Conservation (phyloP, 2,888 invertebrate genomes). For the Amphimallon solstitiale region DNA sequence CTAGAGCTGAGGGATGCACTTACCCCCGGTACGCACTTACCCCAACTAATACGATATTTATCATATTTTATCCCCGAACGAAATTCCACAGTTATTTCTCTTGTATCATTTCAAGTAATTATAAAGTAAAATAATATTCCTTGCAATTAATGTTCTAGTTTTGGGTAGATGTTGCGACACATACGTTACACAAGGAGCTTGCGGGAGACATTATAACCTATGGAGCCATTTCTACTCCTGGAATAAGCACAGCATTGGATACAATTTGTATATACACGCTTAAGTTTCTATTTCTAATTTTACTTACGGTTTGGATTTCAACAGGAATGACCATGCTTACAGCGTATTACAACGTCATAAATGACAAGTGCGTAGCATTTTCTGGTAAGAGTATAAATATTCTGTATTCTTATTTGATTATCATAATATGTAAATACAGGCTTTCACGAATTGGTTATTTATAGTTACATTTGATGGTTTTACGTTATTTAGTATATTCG, state of each 20-base stretch:
- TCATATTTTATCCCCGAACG: too few species aligned
- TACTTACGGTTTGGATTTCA: conserved; percentile 34
- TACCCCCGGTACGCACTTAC: too few species aligned
- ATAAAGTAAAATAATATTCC: neutral
- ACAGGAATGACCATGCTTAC: conserved; percentile 14
- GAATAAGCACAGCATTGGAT: conserved; percentile 26
- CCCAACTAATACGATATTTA: too few species aligned
- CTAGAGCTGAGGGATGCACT: too few species aligned
- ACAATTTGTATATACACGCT: conserved; percentile 28
- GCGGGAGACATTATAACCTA: conserved; percentile 34
- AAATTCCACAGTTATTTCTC: too few species aligned
- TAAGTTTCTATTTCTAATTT: conserved; percentile 22
- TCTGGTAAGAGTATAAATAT: conserved; percentile 13
- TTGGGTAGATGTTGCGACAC: conserved; percentile 17
- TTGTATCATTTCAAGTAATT: neutral
- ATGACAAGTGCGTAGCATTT: conserved; percentile 16
- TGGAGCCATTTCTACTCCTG: conserved; percentile 26
- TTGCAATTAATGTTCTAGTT: conserved; percentile 25
- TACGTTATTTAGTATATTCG: too few species aligned
- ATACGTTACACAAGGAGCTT: conserved; percentile 28
- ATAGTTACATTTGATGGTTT: too few species aligned
- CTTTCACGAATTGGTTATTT: too few species aligned
- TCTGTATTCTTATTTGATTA: too few species aligned
- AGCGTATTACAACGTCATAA: neutral
- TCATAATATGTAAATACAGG: too few species aligned